These are phyloP conservation scores for Lasioglossum marginatum DNA, from an alignment of 2,888 invertebrate genomes.

Conservation along the genomic window DNA sequence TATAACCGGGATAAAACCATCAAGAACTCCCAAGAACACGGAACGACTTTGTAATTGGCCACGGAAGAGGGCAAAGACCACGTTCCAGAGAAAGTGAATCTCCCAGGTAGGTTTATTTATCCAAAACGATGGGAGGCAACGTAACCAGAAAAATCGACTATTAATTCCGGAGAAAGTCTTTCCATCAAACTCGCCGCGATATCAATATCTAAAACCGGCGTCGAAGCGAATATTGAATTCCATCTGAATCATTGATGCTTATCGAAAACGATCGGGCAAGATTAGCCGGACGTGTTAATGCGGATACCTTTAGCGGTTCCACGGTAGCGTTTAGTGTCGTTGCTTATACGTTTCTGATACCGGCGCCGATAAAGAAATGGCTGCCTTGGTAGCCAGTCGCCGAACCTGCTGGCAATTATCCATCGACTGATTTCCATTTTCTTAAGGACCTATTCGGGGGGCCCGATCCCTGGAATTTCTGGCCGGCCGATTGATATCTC, in stretches of 20 bases:
- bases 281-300: neutral
- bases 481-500: constrained; percentile 32
- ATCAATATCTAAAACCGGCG: neutral
- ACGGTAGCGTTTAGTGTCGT: constrained; percentile 10
- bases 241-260: neutral
- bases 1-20: constrained; percentile 33
- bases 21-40: constrained; percentile 10
- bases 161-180: neutral
- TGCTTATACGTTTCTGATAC: neutral
- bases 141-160: neutral
- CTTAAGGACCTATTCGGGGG: neutral
- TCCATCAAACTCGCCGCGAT: neutral
- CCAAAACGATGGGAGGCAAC: neutral
- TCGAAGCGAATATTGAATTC: neutral
- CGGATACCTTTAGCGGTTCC: constrained; percentile 5
- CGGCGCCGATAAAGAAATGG: constrained; percentile 4
- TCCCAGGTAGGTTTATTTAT: neutral
- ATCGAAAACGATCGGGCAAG: neutral
- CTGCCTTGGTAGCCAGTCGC: neutral
- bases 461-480: constrained; percentile 27
- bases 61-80: neutral
- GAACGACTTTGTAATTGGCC: constrained; percentile 49
- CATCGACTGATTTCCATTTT: constrained; percentile 1
- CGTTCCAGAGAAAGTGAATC: constrained; percentile 1
- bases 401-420: constrained; percentile 11